Conservation (phyloP, 2,113 vertebrate species). For the Sapajus apella region DNA sequence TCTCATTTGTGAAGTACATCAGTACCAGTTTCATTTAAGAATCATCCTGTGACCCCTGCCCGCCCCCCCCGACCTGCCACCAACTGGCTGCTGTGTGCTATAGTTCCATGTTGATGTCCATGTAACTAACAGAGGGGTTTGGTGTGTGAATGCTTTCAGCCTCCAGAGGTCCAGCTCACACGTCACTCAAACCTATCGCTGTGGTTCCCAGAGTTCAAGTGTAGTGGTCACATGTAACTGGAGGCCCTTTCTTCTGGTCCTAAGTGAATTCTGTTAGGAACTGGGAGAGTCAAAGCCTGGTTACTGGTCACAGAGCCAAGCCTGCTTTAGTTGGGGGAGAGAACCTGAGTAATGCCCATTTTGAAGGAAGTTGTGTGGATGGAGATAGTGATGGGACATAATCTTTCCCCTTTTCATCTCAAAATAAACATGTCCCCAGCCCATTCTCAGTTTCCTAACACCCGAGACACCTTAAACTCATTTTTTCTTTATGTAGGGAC, state of each 20-base stretch:
- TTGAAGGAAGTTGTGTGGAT: neutral
- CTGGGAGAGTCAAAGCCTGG: neutral
- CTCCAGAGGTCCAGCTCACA: neutral
- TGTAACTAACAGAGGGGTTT: neutral
- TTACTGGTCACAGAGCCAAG: neutral
- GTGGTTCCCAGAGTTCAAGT: neutral
- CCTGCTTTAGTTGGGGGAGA: neutral
- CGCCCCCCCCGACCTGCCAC: too few relatives aligned
- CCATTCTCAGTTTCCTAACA: neutral
- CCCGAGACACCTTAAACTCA: neutral
- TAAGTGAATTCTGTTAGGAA: neutral
- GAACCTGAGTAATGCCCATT: neutral
- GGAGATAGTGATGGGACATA: neutral
- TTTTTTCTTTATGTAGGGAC: too few relatives aligned
- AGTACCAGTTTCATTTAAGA: slow-evolving; percentile 64
- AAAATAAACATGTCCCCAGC: neutral
- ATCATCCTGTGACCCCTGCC: neutral
- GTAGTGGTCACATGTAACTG: neutral
- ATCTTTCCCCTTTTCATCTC: neutral
- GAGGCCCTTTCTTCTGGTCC: neutral
- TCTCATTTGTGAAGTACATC: slow-evolving; percentile 54
- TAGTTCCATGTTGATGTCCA: neutral
- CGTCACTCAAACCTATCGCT: neutral
- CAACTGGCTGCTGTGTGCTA: neutral
- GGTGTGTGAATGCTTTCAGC: neutral